A percentile compares a stretch with the other conserved stretches of the same genome.
Conservation (phyloP, 23 tunicate genomes). For the Oikopleura albicans region DNA sequence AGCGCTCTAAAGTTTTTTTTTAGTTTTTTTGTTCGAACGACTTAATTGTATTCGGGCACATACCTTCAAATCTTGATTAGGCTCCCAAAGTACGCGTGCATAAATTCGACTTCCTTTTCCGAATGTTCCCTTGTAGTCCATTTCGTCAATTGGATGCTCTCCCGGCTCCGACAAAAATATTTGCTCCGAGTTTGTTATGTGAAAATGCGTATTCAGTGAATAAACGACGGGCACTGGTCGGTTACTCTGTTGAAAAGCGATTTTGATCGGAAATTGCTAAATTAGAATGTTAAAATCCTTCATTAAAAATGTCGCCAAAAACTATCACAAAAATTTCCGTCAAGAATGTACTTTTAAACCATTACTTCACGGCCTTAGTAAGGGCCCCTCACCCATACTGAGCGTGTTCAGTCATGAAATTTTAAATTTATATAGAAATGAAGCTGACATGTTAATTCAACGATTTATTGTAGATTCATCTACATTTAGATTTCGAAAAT, state of each 20-base stretch:
- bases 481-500: no score
- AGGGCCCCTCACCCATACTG: no score
- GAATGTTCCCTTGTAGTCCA: constrained; percentile 86
- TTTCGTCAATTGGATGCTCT: constrained; percentile 25
- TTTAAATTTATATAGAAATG: no score
- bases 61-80: constrained; percentile 54
- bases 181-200: constrained; percentile 76
- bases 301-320: no score
- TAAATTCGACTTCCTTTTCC: constrained; percentile 77
- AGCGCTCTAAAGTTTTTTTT: constrained; percentile 25
- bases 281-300: no score
- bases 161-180: constrained; percentile 65
- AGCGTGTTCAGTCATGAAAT: no score
- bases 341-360: no score
- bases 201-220: constrained; percentile 59
- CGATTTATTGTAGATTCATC: no score
- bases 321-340: no score
- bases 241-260: constrained; percentile 70
- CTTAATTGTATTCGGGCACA: not conserved
- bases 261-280: constrained; percentile 11
- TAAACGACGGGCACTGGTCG: constrained; percentile 94
- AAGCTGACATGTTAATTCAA: no score
- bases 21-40: not conserved
- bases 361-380: no score
- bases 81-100: constrained; percentile 82